A percentile compares a stretch with the other conserved stretches of the same genome.
phyloP scores from a whole-genome alignment of 2,888 invertebrate species.

The Acronicta leporina region DNA sequence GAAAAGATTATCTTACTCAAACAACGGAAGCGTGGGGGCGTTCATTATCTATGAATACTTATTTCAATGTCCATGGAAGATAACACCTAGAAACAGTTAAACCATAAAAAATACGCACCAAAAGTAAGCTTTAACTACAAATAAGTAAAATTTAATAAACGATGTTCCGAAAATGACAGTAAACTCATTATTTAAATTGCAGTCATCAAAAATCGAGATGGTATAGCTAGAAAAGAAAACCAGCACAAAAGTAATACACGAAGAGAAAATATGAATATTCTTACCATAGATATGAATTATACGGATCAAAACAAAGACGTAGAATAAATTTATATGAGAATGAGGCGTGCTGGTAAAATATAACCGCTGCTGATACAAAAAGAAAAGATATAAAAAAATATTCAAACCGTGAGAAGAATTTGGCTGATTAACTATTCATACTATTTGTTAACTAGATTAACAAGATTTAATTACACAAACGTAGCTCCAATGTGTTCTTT shows the following conservation, averaged over 20 bases:
- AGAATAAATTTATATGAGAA: conserved; percentile 52
- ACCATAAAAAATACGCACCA: conserved; percentile 3
- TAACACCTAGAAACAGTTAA: conserved; percentile 4
- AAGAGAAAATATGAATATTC: conserved; percentile 55
- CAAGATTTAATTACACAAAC: conserved; percentile 1
- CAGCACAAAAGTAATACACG: conserved; percentile 42
- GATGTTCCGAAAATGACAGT: conserved; percentile 43
- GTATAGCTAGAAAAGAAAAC: conserved; percentile 47
- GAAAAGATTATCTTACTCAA: conserved; percentile 51
- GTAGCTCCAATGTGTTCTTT: not conserved
- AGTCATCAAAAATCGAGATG: conserved; percentile 40
- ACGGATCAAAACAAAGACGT: conserved; percentile 49
- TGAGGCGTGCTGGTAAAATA: conserved; percentile 56
- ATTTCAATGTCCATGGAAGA: conserved; percentile 31
- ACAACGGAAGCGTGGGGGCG: conserved; percentile 53
- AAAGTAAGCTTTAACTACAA: conserved; percentile 2
- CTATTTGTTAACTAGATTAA: conserved; percentile 28
- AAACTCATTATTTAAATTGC: conserved; percentile 48
- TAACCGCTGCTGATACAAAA: conserved; percentile 66
- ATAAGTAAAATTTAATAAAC: conserved; percentile 20
- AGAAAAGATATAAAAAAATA: conserved; percentile 63
- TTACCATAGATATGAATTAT: conserved; percentile 51
- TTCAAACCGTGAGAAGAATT: conserved; percentile 70
- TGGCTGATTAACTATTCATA: conserved; percentile 48
- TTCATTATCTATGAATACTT: conserved; percentile 25